phyloP scores from a whole-genome alignment of 1,140 invertebrate genomes.

The Bombus difficillimus region DNA sequence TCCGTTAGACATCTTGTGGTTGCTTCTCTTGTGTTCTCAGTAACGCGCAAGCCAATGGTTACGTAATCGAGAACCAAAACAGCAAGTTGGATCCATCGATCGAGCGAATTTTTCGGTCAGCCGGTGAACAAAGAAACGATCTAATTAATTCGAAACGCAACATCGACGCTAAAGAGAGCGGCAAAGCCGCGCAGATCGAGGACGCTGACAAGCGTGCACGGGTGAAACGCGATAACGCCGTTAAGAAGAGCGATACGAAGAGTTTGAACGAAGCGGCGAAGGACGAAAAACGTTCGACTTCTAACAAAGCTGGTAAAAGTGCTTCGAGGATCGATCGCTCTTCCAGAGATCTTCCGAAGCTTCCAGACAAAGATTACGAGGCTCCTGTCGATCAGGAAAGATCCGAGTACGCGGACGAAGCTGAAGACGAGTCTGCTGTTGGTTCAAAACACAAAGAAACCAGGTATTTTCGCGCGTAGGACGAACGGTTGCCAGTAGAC shows the following conservation, averaged over 20 bases:
- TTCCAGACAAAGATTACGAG: constrained; percentile 17
- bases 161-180: too few species aligned
- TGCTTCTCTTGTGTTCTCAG: neutral
- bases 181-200: neutral
- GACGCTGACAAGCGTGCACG: neutral
- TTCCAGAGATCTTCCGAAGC: neutral
- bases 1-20: too few species aligned
- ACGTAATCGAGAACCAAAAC: neutral
- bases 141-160: neutral
- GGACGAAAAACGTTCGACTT: neutral
- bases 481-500: too few species aligned
- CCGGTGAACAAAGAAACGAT: neutral
- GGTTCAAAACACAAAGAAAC: neutral
- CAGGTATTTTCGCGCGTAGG: neutral
- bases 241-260: neutral
- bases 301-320: neutral
- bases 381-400: neutral
- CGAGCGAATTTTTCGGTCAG: constrained; percentile 20
- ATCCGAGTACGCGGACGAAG: constrained; percentile 40
- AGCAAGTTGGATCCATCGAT: neutral
- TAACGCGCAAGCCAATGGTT: neutral
- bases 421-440: constrained; percentile 4
- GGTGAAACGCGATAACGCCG: neutral
- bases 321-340: neutral
- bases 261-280: neutral